phyloP scores from a whole-genome alignment of 2,113 vertebrate species.

The Galeopterus variegatus region DNA sequence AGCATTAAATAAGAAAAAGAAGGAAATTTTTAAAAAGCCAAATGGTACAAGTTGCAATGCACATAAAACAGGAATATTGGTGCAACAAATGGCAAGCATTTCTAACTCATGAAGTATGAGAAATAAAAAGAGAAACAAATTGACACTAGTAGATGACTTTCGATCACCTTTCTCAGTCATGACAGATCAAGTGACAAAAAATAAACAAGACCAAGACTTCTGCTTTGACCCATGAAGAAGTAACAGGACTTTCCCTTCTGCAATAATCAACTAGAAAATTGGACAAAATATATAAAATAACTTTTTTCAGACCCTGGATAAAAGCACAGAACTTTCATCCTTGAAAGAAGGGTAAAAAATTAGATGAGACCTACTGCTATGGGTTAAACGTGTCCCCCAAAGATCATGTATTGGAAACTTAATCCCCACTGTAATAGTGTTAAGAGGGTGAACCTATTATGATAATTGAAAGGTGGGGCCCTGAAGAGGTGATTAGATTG shows the following conservation, averaged over 20 bases:
- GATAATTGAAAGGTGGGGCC: no score
- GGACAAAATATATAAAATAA: not conserved
- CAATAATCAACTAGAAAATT: not conserved
- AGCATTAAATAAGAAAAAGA: not conserved
- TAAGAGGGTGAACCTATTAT: no score
- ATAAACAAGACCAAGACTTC: not conserved
- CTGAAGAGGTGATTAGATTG: no score
- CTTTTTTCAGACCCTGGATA: not conserved
- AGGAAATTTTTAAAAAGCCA: not conserved
- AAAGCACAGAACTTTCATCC: not conserved
- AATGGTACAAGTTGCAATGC: not conserved
- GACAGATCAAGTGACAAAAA: not conserved
- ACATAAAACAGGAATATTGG: not conserved
- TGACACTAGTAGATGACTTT: not conserved
- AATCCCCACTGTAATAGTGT: no score
- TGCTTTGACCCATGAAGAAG: not conserved
- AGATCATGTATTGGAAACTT: no score
- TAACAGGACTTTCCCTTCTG: not conserved
- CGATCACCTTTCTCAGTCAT: not conserved
- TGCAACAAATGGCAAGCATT: not conserved
- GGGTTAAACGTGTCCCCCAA: no score
- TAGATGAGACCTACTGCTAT: not conserved
- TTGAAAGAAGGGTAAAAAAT: not conserved
- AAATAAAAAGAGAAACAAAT: not conserved
- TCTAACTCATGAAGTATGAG: not conserved